Percentiles rank a stretch among this genome's conserved stretches.
These are phyloP conservation scores for Scolopax mira DNA, from an alignment of 2,113 vertebrate genomes.

Conservation along the genomic window DNA sequence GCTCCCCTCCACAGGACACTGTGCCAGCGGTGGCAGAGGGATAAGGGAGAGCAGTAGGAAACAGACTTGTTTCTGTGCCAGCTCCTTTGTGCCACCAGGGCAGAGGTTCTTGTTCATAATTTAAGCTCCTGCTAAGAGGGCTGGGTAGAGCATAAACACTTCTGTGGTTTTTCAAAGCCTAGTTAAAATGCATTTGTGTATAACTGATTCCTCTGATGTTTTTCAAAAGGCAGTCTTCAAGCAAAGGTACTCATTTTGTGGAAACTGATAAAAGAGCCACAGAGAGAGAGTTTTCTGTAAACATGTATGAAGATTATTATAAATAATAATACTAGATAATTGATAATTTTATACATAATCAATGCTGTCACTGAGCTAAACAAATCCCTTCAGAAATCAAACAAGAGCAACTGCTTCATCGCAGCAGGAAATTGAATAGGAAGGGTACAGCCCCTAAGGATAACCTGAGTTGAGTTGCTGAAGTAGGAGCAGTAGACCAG, in stretches of 20 bases:
- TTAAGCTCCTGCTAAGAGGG: constrained; percentile 1
- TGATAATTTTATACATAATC: neutral
- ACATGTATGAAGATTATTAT: neutral
- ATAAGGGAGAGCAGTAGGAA: neutral
- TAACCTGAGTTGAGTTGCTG: neutral
- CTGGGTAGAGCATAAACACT: neutral
- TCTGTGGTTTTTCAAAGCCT: neutral
- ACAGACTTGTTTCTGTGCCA: neutral
- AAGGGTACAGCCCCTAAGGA: neutral
- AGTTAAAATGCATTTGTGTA: neutral
- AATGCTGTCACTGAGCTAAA: neutral
- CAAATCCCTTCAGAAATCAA: neutral
- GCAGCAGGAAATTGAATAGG: neutral
- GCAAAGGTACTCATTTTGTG: neutral
- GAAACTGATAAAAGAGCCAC: neutral
- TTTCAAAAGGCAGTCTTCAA: neutral
- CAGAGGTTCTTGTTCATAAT: neutral
- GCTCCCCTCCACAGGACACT: neutral
- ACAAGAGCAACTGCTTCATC: neutral
- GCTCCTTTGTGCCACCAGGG: neutral
- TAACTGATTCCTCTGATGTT: neutral
- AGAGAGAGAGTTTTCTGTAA: neutral
- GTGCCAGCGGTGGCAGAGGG: neutral
- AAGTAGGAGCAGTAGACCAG: neutral
- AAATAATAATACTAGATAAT: neutral